Conservation (phyloP, 2,888 invertebrate species). For the Chrysina gloriosa region DNA sequence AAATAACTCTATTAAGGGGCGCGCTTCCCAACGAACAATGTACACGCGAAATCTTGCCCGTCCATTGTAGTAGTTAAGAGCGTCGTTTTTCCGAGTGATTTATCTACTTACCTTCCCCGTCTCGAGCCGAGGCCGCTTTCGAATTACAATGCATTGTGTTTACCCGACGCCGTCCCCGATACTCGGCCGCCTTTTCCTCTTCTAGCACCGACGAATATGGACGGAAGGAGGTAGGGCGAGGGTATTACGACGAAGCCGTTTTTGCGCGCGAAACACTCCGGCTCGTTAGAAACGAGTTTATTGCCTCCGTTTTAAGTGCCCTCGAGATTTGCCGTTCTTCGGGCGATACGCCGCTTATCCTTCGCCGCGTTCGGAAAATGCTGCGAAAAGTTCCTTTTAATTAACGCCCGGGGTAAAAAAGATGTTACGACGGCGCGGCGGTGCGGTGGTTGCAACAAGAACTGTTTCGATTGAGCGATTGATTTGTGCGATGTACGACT, state of each 20-base stretch:
- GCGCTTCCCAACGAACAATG: slow-evolving; percentile 4
- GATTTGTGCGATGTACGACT: too few species aligned
- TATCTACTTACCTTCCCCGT: slow-evolving; percentile 20
- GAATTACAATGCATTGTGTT: slow-evolving; percentile 28
- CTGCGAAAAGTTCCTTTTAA: too few species aligned
- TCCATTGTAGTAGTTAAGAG: slow-evolving; percentile 10
- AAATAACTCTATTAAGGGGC: slow-evolving; percentile 33
- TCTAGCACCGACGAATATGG: background rate
- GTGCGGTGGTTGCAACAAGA: too few species aligned
- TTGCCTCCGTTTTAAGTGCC: background rate
- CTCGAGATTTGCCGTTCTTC: too few species aligned
- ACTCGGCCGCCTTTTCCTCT: background rate
- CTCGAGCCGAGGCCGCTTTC: background rate
- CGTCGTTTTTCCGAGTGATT: slow-evolving; percentile 33
- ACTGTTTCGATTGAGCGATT: too few species aligned
- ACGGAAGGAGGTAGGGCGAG: too few species aligned
- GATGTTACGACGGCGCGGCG: too few species aligned
- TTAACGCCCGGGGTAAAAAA: too few species aligned
- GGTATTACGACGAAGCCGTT: background rate
- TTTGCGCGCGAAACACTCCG: background rate
- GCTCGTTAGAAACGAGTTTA: slow-evolving; percentile 2
- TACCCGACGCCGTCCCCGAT: background rate
- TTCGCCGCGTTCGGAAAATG: too few species aligned
- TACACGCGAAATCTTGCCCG: background rate
- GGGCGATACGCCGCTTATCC: too few species aligned